phyloP scores from a whole-genome alignment of 2,113 vertebrate species.

The Tragulus kanchil region DNA sequence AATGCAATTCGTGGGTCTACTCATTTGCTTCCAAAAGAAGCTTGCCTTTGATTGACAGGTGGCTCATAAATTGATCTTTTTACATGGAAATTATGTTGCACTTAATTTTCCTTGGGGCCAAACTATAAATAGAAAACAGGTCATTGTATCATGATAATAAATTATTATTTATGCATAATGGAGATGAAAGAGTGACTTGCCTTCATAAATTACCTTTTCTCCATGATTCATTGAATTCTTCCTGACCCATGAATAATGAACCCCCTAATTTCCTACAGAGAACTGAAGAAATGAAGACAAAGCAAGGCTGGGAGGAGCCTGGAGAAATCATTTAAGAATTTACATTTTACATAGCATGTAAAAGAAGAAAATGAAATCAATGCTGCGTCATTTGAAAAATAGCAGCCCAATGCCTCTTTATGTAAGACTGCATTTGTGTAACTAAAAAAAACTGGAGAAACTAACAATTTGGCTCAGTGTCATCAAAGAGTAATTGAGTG shows the following conservation, averaged over 20 bases:
- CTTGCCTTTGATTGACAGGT: background rate
- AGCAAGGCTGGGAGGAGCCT: background rate
- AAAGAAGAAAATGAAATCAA: too few relatives aligned
- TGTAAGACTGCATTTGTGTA: background rate
- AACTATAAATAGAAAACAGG: conserved; percentile 52
- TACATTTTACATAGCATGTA: conserved; percentile 59
- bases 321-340: conserved; percentile 57
- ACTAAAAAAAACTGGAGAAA: background rate
- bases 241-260: conserved; percentile 33
- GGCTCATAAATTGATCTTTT: conserved; percentile 70
- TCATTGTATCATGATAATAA: conserved; percentile 40
- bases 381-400: conserved; percentile 59
- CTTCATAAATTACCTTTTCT: conserved; percentile 71
- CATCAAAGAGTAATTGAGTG: background rate
- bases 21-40: background rate
- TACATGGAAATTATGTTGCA: conserved; percentile 60
- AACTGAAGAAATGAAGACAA: conserved; percentile 64
- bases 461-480: background rate
- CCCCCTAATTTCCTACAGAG: background rate
- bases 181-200: background rate
- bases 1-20: background rate
- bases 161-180: conserved; percentile 54
- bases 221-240: background rate
- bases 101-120: conserved; percentile 53
- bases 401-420: conserved; percentile 45